phyloP scores from a whole-genome alignment of 1,140 invertebrate genomes.

The Nomia melanderi region DNA sequence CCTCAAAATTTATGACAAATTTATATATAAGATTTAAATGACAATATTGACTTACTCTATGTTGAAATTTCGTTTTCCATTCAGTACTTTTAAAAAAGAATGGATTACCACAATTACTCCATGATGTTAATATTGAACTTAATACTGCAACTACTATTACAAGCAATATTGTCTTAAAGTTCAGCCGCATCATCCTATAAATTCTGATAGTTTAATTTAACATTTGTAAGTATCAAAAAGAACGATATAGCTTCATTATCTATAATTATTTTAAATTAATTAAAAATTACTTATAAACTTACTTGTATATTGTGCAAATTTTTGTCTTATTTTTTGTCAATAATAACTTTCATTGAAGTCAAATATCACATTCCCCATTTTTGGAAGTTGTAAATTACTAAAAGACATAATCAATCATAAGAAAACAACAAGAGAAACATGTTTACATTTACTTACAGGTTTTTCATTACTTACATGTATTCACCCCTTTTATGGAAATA shows the following conservation, averaged over 20 bases:
- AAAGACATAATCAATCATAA: background rate
- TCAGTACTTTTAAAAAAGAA: conserved; percentile 71
- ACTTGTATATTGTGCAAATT: conserved; percentile 10
- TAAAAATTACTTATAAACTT: conserved; percentile 2
- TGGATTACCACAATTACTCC: conserved; percentile 75
- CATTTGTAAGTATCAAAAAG: background rate
- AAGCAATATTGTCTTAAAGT: conserved; percentile 77
- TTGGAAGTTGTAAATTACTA: background rate
- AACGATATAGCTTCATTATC: background rate
- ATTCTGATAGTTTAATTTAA: conserved; percentile 60
- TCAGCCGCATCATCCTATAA: conserved; percentile 79
- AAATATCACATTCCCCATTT: conserved; percentile 3
- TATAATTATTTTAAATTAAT: background rate
- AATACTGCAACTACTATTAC: conserved; percentile 74
- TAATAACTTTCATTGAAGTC: background rate
- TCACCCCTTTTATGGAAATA: conserved; percentile 14
- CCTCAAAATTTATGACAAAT: background rate
- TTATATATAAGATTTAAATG: background rate
- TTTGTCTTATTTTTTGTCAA: background rate
- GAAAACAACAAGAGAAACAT: background rate
- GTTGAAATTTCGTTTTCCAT: conserved; percentile 83
- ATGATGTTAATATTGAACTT: conserved; percentile 78
- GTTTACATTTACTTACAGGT: no score
- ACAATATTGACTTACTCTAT: conserved; percentile 65
- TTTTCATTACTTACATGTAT: conserved; percentile 8